Evolutionary conservation across 2,113 vertebrate species (phyloP), one percentile per base, ranked within the genome.

Genomic region (Cricetomys ansorgei): DNA sequence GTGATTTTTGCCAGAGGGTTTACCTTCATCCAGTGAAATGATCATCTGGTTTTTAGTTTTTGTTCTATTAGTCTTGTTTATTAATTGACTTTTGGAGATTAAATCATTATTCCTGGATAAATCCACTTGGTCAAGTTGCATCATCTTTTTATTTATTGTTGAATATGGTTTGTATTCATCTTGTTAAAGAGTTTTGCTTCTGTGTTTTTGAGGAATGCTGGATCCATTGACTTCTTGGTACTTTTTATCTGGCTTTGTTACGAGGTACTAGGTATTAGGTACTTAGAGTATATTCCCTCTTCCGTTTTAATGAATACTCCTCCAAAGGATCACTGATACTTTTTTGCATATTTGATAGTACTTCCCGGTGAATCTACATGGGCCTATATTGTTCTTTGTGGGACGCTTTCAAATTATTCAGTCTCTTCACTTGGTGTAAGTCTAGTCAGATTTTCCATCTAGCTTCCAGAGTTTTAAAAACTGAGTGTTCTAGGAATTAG

Each of bases 131-230:
- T 89, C 76, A 55, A 53, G 21, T 40, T 69, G 4, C 83, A 48
- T 62, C 76, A 62, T 84, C 31, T 64, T 34, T 53, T 67, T 88
- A 29, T 88, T 75, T 1, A 62, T 27, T 27, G 59, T 62, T 92
- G 9, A 92, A 48, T 84, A 64, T 84, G 16, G 50, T 59, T 91
- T 92, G n/a, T 62, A 88, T 75, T 40, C 15, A 81, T 94, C 81
- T 86, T 91, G 27, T 59, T 67, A 81, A 91, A 31, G 34, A 65
- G 73, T 81, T 92, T 91, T 64, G 50, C 34, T 37, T 85, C 23
- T 89, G 1, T 62, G 29, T 77, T 89, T 57, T 13, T 65, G 48
- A 50, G 29, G 45, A 27, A 50, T 77, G n/a, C n/a, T 77, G 27
- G 43, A 31, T 50, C 27, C 27, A 23, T 77, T 77, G 75, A 50